phyloP scores from a whole-genome alignment of 2,113 vertebrate genomes.

The Serilophus lunatus region DNA sequence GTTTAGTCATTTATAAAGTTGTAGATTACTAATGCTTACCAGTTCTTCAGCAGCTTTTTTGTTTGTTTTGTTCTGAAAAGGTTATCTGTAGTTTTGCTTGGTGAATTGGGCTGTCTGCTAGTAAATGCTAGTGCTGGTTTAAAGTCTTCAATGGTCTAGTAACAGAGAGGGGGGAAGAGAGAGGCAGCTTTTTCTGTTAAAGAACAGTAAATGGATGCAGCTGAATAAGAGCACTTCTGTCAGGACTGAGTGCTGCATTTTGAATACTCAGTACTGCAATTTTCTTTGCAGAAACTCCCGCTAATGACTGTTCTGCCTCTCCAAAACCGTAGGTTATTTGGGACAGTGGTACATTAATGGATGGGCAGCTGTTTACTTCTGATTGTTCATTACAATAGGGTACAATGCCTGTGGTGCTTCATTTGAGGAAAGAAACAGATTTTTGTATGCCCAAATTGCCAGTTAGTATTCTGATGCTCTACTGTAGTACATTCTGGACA shows the following conservation, averaged over 20 bases:
- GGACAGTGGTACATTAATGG: neutral
- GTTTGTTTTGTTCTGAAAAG: neutral
- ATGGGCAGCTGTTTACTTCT: neutral
- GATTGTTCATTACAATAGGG: neutral
- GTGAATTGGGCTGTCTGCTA: neutral
- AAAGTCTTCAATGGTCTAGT: neutral
- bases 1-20: neutral
- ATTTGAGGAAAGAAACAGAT: neutral
- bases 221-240: neutral
- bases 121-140: neutral
- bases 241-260: neutral
- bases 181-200: neutral
- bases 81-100: neutral
- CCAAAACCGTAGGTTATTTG: neutral
- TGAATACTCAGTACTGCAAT: neutral
- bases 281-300: neutral
- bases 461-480: neutral
- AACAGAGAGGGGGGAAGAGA: neutral
- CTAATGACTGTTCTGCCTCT: neutral
- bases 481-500: neutral
- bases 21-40: neutral
- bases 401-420: neutral
- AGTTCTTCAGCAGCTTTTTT: neutral
- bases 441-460: neutral
- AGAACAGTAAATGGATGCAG: neutral